Conservation (phyloP, 2,113 vertebrate genomes). For the Sinocyclocheilus maitianheensis region DNA sequence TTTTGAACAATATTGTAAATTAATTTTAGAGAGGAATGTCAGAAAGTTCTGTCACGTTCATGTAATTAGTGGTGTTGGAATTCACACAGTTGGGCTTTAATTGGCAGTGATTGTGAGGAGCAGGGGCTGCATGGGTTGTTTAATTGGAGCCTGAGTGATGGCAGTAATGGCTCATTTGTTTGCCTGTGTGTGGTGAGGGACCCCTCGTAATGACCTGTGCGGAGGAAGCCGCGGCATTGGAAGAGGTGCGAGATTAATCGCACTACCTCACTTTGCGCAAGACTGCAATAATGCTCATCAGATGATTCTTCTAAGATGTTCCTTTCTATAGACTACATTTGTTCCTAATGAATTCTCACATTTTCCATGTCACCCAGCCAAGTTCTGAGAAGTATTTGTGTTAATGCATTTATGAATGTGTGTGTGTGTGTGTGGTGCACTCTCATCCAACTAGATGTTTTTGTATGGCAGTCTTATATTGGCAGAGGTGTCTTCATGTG, state of each 20-base stretch:
- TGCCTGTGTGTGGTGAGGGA: conserved; percentile 54
- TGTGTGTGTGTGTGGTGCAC: background rate
- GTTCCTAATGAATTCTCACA: conserved; percentile 19
- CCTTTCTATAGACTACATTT: background rate
- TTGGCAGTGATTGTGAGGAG: conserved; percentile 58
- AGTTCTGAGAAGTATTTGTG: background rate
- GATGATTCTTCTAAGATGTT: conserved; percentile 34
- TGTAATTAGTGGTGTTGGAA: conserved; percentile 55
- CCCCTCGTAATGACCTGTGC: conserved; percentile 57
- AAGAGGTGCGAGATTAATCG: conserved; percentile 51
- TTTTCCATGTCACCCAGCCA: background rate
- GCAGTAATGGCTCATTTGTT: conserved; percentile 60
- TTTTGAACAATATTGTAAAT: conserved; percentile 50
- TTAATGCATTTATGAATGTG: background rate
- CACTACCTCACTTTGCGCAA: conserved; percentile 37
- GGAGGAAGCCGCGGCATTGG: conserved; percentile 37
- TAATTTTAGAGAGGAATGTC: conserved; percentile 52
- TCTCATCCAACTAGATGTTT: conserved; percentile 24
- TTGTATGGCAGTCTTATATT: conserved; percentile 57
- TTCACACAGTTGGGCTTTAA: conserved; percentile 59
- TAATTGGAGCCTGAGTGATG: conserved; percentile 62
- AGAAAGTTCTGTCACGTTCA: conserved; percentile 54
- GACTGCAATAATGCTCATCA: conserved; percentile 16
- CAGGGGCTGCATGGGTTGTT: conserved; percentile 51
- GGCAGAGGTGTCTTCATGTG: background rate